A percentile compares a stretch with the other conserved stretches of the same genome.
Conservation (phyloP, 2,888 invertebrate species). For the Erpobdella octoculata region DNA sequence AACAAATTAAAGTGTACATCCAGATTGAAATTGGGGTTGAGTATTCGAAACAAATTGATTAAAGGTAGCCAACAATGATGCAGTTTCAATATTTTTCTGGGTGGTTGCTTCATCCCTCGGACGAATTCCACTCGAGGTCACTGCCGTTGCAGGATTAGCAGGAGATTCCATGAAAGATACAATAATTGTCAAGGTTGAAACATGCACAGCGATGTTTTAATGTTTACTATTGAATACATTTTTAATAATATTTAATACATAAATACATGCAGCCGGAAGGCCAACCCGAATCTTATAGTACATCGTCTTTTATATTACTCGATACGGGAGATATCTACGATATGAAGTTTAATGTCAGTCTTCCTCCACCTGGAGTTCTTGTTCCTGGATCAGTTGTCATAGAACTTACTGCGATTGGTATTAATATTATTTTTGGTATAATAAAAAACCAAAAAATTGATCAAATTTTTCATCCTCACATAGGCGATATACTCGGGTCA, state of each 20-base stretch:
- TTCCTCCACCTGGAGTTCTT: constrained; percentile 60
- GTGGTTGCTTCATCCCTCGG: constrained; percentile 69
- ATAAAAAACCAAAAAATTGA: neutral
- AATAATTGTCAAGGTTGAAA: constrained; percentile 67
- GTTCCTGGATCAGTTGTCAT: constrained; percentile 67
- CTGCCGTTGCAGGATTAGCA: constrained; percentile 65
- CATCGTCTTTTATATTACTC: constrained; percentile 62
- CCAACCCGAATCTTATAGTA: constrained; percentile 66
- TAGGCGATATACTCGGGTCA: constrained; percentile 71
- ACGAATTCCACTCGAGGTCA: constrained; percentile 65
- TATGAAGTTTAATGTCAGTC: neutral
- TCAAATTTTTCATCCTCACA: neutral
- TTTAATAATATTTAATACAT: neutral
- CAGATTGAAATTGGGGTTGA: neutral
- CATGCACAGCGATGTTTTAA: neutral
- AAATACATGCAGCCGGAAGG: constrained; percentile 64
- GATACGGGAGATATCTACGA: neutral
- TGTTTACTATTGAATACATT: neutral
- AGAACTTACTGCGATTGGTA: constrained; percentile 63
- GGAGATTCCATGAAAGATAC: constrained; percentile 72
- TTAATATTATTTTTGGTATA: neutral
- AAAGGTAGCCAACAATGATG: constrained; percentile 59
- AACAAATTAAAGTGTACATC: neutral
- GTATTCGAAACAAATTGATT: neutral
- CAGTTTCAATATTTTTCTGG: constrained; percentile 74